Conservation (phyloP, 2,113 vertebrate genomes). For the Larimichthys crocea region DNA sequence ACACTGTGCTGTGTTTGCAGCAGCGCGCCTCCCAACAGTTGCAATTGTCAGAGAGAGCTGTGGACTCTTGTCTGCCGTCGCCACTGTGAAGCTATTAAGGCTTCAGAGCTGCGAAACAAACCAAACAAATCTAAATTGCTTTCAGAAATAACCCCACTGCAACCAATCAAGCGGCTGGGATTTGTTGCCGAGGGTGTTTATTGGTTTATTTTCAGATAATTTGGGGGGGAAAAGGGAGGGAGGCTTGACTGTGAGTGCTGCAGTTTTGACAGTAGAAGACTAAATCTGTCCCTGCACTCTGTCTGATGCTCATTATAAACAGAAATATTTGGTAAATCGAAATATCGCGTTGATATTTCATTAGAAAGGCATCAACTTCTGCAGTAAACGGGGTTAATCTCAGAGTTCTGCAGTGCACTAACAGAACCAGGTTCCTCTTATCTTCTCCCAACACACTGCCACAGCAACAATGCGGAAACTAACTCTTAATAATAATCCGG, state of each 20-base stretch:
- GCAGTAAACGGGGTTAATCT: slow-evolving; percentile 20
- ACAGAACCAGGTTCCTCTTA: slow-evolving; percentile 41
- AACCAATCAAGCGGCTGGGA: slow-evolving; percentile 54
- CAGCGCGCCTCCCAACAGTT: not conserved
- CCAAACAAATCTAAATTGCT: slow-evolving; percentile 23
- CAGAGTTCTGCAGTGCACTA: not conserved
- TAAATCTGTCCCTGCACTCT: not conserved
- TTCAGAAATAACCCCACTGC: slow-evolving; percentile 42
- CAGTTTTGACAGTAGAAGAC: not conserved
- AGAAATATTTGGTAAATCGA: not conserved
- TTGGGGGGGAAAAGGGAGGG: slow-evolving; percentile 6
- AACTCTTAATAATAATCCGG: slow-evolving; percentile 58
- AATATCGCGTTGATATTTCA: not conserved
- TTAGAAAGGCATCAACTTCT: not conserved
- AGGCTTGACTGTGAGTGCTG: slow-evolving; percentile 12
- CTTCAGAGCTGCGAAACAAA: slow-evolving; percentile 30
- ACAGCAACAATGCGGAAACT: slow-evolving; percentile 33
- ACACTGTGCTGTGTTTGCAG: not conserved
- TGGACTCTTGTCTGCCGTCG: not conserved
- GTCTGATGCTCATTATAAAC: not conserved
- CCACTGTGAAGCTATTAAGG: not conserved
- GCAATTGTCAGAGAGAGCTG: not conserved
- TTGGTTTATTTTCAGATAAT: slow-evolving; percentile 52
- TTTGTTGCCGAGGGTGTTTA: slow-evolving; percentile 53
- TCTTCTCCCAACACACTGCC: slow-evolving; percentile 55